phyloP scores from a whole-genome alignment of 1,140 invertebrate species.

The Sipha flava region DNA sequence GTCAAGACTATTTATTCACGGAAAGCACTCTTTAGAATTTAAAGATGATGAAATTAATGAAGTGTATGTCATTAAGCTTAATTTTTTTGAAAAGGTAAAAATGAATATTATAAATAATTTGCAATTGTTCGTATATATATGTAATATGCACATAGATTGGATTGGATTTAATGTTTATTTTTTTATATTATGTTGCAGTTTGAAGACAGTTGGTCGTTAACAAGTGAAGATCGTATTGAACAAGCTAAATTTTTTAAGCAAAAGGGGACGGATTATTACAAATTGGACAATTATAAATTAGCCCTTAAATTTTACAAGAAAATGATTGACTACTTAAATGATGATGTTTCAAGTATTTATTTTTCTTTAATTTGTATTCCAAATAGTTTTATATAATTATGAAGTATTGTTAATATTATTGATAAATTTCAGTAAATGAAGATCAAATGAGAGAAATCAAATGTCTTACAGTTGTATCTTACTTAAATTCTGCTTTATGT shows the following conservation, averaged over 20 bases:
- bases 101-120: background rate
- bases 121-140: too few relatives aligned
- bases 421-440: constrained; percentile 42
- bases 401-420: too few relatives aligned
- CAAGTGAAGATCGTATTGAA: constrained; percentile 66
- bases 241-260: constrained; percentile 76
- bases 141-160: too few relatives aligned
- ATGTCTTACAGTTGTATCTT: constrained; percentile 57
- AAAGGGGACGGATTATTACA: constrained; percentile 87
- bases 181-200: constrained; percentile 46
- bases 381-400: too few relatives aligned
- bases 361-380: background rate
- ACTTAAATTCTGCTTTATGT: constrained; percentile 80
- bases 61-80: constrained; percentile 19
- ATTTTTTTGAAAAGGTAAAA: constrained; percentile 22
- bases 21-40: background rate
- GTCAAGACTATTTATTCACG: constrained; percentile 51
- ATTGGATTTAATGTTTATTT: background rate
- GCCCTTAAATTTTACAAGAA: constrained; percentile 86
- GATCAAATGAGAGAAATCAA: constrained; percentile 51
- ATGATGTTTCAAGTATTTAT: constrained; percentile 40
- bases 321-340: constrained; percentile 52
- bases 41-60: background rate
- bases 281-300: constrained; percentile 62
- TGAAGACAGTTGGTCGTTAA: constrained; percentile 73